Conservation (phyloP, 2,113 vertebrate genomes). For the Castor canadensis region DNA sequence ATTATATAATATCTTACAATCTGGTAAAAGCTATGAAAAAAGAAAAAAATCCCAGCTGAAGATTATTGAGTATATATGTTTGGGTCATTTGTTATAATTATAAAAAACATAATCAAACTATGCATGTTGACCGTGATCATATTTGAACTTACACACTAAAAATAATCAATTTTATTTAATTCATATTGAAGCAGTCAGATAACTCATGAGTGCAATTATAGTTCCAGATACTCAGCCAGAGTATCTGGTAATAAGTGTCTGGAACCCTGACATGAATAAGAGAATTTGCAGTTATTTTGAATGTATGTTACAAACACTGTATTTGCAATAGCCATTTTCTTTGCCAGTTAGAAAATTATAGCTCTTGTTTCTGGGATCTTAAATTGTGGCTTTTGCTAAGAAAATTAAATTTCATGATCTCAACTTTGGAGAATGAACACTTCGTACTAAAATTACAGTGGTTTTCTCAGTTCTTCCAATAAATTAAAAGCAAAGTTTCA, state of each 20-base stretch:
- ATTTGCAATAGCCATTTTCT: conserved; percentile 1
- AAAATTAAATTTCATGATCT: conserved; percentile 79
- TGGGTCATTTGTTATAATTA: neutral
- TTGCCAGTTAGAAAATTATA: conserved; percentile 12
- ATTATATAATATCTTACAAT: neutral
- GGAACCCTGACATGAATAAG: neutral
- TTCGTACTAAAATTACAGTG: conserved; percentile 72
- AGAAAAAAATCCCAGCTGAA: neutral
- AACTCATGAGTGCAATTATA: neutral
- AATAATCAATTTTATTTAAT: neutral
- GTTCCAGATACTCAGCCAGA: neutral
- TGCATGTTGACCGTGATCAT: neutral
- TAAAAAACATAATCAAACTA: neutral
- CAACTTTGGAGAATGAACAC: conserved; percentile 74
- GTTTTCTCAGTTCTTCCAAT: conserved; percentile 70
- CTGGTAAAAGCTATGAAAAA: neutral
- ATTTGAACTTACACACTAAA: neutral
- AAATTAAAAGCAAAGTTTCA: conserved; percentile 74
- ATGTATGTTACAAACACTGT: neutral
- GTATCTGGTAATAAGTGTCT: neutral
- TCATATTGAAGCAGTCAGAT: neutral
- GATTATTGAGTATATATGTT: neutral
- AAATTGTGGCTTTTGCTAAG: conserved; percentile 47
- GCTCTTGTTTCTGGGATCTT: conserved; percentile 1
- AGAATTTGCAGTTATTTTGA: neutral